These are phyloP conservation scores for Irena cyanogastra DNA, from an alignment of 2,113 vertebrate genomes.

Conservation along the genomic window DNA sequence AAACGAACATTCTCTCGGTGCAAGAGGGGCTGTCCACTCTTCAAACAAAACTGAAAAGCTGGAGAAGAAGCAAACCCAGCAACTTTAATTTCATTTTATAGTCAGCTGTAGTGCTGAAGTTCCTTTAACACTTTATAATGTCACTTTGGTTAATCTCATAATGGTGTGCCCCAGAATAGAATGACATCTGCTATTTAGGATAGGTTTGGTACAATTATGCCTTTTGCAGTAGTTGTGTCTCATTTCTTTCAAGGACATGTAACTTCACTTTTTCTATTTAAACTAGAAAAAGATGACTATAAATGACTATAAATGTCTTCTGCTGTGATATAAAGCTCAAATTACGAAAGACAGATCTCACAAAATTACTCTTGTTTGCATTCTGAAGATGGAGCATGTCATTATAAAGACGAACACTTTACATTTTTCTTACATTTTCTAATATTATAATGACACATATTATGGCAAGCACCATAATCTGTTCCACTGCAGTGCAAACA, in stretches of 20 bases:
- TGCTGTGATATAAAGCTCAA: not conserved
- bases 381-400: constrained; percentile 9
- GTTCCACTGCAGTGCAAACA: not conserved
- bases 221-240: not conserved
- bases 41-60: not conserved
- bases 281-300: not conserved
- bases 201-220: not conserved
- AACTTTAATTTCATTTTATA: not conserved
- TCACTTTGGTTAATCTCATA: not conserved
- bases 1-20: not conserved
- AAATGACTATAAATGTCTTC: not conserved
- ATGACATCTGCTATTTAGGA: not conserved
- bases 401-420: constrained; percentile 3
- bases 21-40: not conserved
- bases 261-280: not conserved
- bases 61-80: not conserved
- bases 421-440: constrained; percentile 3
- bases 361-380: not conserved
- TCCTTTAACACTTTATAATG: not conserved
- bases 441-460: constrained; percentile 22
- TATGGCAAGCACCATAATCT: not conserved
- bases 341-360: constrained; percentile 1
- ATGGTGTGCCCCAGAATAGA: not conserved
- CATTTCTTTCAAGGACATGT: not conserved
- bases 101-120: not conserved